Evolutionary conservation across 2,797 vertebrate genomes (phyloP), one percentile per base, ranked within the genome.

Genomic region (Peromyscus nudipes): DNA sequence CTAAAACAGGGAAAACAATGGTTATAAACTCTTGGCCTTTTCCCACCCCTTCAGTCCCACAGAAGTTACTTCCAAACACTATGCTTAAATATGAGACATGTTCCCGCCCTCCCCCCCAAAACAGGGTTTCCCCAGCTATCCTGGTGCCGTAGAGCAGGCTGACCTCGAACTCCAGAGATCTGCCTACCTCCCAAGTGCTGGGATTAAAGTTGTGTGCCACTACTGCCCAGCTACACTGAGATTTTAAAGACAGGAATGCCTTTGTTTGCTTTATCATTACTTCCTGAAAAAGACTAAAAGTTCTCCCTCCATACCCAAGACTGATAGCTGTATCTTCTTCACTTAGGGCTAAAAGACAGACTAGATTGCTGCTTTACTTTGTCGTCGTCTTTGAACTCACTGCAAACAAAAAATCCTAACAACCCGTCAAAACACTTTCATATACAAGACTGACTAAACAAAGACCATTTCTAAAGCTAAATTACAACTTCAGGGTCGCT

Each of bases 231-330:
- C n/a, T 73, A 73, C 0, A 91, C 64, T 43, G 64, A 85, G 80
- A 82, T n/a, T 96, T 73, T 92, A 89, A 95, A 95, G n/a, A 81
- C 1, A 75, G 52, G 19, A 97, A 57, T 92, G 29, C 52, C 92
- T 89, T 31, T 85, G 37, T 71, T 92, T 95, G 31, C 84, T 93
- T 91, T 43, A 90, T 79, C 65, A 88, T 81, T 75, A 27, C 40
- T 40, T 19, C 40, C 71, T 93, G 3, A 25, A 69, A 67, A 92
- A 43, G 49, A 88, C 52, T 43, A 94, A 84, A 31, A 23, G 34
- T 91, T 79, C 67, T 81, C 49, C 91, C 60, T 93, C 73, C 46
- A 76, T 31, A 65, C 37, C 67, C 62, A 77, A 86, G 46, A 93
- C 3, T 77, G 87, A 64, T 34, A 60, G 31, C 10, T 75, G 3